Base-by-base conservation (phyloP, 2,888 invertebrate species). In the Rhodophaea formosa region DNA sequence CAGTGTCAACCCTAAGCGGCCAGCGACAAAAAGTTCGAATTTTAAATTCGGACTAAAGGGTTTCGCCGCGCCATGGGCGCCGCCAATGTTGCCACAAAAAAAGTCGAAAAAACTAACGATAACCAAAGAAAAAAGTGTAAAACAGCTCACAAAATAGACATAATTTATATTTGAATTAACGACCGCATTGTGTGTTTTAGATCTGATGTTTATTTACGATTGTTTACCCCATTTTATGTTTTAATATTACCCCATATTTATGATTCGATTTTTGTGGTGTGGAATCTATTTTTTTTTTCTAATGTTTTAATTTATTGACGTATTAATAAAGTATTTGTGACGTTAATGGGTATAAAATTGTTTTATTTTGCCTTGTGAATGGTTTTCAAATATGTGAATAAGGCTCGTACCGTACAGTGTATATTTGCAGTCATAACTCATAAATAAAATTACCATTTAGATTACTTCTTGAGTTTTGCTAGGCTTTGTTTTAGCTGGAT, bases 181-280 rank as follows among this genome's bases (percentile, higher is more conserved):
- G 86, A 84, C 65, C 71, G 76, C 75, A 81, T 87, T 88, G 88
- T 90, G 77, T 82, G 82, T 80, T 84, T 88, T 85, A 74, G 79
- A 77, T 87, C 83, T 88, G 84, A 87, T 87, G 81, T 88, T 89
- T 89, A 91, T 91, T 91, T 89, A 91, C 84, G 87, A 88, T 89
- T 91, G 89, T 90, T 91, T 90, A 89, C 81, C 81, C 53, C 84
- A 84, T 84, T 90, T 90, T 90, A 89, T 90, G 90, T 90, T 90
- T 90, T 89, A 90, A 90, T 90, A 89, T 82, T 84, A 70, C 72
- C 68, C 74, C 16, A 74, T 84, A 88, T 90, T 90, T 90, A 89
- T 88, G 77, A 62, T 67, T 82, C 74, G 75, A 82, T 82, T 77
- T 77, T 82, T 77, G 72, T 79, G 63, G 68, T 63, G 61, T 65